These are phyloP conservation scores for Heliothis virescens DNA, from an alignment of 1,140 invertebrate genomes.

Conservation along the genomic window DNA sequence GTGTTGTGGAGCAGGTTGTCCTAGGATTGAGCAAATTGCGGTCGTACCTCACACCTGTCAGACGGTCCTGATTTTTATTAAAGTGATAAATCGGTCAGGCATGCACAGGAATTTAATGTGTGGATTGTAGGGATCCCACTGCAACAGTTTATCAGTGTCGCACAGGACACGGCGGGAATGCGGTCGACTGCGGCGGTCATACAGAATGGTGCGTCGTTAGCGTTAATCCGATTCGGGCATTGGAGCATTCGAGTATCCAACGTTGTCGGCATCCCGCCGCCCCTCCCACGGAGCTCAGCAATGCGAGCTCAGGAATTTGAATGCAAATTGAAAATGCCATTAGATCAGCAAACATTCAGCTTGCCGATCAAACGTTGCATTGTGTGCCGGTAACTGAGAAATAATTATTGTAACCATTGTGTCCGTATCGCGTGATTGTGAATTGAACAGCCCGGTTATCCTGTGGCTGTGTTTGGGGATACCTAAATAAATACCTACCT, in stretches of 20 bases:
- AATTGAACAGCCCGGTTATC: not conserved
- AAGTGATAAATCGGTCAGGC: slow-evolving; percentile 31
- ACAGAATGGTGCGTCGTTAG: slow-evolving; percentile 76
- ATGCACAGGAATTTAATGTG: slow-evolving; percentile 28
- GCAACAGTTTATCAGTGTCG: slow-evolving; percentile 60
- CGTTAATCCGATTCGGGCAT: slow-evolving; percentile 70
- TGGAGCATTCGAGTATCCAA: slow-evolving; percentile 59
- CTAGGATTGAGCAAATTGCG: not conserved
- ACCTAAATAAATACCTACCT: no score
- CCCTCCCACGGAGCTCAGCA: slow-evolving; percentile 57
- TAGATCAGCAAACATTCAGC: slow-evolving; percentile 78
- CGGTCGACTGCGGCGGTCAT: slow-evolving; percentile 54
- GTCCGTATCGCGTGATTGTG: not conserved
- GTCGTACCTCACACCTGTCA: not conserved
- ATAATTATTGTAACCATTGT: slow-evolving; percentile 48
- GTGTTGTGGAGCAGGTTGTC: not conserved
- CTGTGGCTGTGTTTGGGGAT: not conserved
- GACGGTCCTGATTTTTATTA: slow-evolving; percentile 35
- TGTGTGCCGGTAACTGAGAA: slow-evolving; percentile 55
- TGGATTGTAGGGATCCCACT: slow-evolving; percentile 34
- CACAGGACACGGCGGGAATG: slow-evolving; percentile 55
- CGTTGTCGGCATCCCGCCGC: slow-evolving; percentile 53
- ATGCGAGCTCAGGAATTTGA: slow-evolving; percentile 77
- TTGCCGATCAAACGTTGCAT: slow-evolving; percentile 67
- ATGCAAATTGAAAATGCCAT: slow-evolving; percentile 83